A percentile compares a stretch with the other conserved stretches of the same genome.
Conservation (phyloP, 2,888 invertebrate genomes). For the Drosophila vallismaia region DNA sequence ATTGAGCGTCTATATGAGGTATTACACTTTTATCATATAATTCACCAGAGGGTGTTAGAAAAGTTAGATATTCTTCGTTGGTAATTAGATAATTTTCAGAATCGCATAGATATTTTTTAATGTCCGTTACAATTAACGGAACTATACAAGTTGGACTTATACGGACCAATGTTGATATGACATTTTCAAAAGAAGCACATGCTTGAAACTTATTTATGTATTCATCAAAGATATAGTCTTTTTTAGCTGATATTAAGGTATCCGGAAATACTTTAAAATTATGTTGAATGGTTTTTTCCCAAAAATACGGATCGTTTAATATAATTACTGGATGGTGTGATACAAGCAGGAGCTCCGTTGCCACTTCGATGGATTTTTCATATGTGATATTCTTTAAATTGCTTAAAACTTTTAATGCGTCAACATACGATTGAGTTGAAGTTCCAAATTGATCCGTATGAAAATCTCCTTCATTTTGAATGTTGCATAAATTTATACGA, state of each 20-base stretch:
- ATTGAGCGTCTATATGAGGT: conserved; percentile 84
- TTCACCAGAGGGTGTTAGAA: conserved; percentile 93
- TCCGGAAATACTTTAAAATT: conserved; percentile 80
- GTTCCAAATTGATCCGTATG: conserved; percentile 64
- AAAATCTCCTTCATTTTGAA: conserved; percentile 76
- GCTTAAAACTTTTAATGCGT: conserved; percentile 78
- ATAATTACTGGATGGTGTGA: conserved; percentile 90
- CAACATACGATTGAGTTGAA: conserved; percentile 75
- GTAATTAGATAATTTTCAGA: conserved; percentile 89
- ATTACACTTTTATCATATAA: conserved; percentile 94
- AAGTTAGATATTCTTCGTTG: conserved; percentile 92
- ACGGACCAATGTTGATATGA: conserved; percentile 88
- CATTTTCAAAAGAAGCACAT: conserved; percentile 87
- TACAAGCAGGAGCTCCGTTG: conserved; percentile 88
- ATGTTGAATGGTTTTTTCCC: conserved; percentile 87
- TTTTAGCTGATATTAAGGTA: conserved; percentile 86
- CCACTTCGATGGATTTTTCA: conserved; percentile 86
- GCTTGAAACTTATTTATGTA: conserved; percentile 87
- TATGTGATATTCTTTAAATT: conserved; percentile 67
- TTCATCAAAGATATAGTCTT: conserved; percentile 86
- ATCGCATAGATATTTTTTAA: conserved; percentile 87
- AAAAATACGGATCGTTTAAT: conserved; percentile 86
- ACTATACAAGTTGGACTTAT: conserved; percentile 88
- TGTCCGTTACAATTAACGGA: conserved; percentile 87
- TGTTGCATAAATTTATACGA: conserved; percentile 87